phyloP scores from a whole-genome alignment of 2,113 vertebrate genomes.

The Suncus etruscus region DNA sequence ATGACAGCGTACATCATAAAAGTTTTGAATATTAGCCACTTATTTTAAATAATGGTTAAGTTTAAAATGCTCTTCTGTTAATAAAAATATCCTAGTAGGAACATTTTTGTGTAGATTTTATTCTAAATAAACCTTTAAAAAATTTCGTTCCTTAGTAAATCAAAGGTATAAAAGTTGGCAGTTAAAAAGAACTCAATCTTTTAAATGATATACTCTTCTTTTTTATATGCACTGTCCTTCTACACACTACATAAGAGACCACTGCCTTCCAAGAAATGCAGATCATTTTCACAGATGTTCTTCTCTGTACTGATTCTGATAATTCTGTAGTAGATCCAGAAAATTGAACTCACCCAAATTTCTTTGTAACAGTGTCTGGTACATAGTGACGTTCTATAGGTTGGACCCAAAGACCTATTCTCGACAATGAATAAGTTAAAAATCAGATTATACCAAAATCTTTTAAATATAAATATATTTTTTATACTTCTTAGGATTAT shows the following conservation, averaged over 20 bases:
- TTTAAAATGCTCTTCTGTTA: constrained; percentile 21
- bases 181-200: not conserved
- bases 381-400: not conserved
- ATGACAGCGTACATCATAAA: not conserved
- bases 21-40: constrained; percentile 40
- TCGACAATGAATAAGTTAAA: constrained; percentile 48
- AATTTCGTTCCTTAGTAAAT: constrained; percentile 30
- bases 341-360: constrained; percentile 38
- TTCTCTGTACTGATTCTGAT: constrained; percentile 1
- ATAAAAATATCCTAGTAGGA: constrained; percentile 28
- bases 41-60: constrained; percentile 52
- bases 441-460: not conserved
- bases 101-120: constrained; percentile 36
- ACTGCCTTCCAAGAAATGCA: constrained; percentile 33
- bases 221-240: not conserved
- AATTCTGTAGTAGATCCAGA: constrained; percentile 10
- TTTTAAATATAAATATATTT: constrained; percentile 35
- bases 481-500: constrained; percentile 6
- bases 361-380: not conserved
- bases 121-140: constrained; percentile 36
- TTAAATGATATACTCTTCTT: not conserved
- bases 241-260: not conserved
- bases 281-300: constrained; percentile 45
- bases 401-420: not conserved
- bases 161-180: constrained; percentile 47